phyloP scores from a whole-genome alignment of 2,797 vertebrate species.

The Enteromius argenteus region DNA sequence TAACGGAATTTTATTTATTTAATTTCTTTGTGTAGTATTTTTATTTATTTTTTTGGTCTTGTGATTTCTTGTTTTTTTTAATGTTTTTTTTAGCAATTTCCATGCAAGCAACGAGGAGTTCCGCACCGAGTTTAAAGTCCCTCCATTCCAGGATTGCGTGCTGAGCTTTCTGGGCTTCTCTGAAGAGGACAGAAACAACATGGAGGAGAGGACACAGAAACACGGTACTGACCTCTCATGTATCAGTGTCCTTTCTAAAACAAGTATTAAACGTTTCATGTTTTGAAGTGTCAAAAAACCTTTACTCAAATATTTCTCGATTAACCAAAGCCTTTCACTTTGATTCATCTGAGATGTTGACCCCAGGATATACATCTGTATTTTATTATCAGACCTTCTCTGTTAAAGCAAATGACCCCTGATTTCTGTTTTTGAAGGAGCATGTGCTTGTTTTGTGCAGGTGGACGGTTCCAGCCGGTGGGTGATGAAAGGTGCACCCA shows the following conservation, averaged over 20 bases:
- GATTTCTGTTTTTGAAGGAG: slow-evolving; percentile 19
- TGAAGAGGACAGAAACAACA: slow-evolving; percentile 91
- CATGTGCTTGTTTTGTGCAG: slow-evolving; percentile 68
- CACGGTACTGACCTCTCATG: slow-evolving; percentile 81
- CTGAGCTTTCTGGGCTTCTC: slow-evolving; percentile 96
- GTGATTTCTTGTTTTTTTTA: not conserved
- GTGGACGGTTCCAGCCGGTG: slow-evolving; percentile 84
- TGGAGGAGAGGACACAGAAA: slow-evolving; percentile 97
- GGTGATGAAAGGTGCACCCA: slow-evolving; percentile 93
- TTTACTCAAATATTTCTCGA: not conserved
- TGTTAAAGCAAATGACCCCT: slow-evolving; percentile 17
- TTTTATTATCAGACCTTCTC: slow-evolving; percentile 25
- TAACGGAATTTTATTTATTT: not conserved
- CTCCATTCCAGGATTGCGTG: slow-evolving; percentile 94
- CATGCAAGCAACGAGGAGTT: slow-evolving; percentile 88
- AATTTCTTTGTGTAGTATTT: not conserved
- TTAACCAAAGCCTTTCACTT: not conserved
- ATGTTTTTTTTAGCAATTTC: slow-evolving; percentile 79
- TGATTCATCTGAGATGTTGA: not conserved
- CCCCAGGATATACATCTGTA: not conserved
- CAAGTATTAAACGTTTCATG: slow-evolving; percentile 7
- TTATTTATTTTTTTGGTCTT: not conserved
- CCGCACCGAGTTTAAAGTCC: slow-evolving; percentile 92
- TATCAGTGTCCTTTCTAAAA: not conserved
- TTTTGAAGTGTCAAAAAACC: not conserved